Percentiles rank a stretch among this genome's conserved stretches.
Conservation (phyloP, 2,797 vertebrate species). For the Myotis pilosus region DNA sequence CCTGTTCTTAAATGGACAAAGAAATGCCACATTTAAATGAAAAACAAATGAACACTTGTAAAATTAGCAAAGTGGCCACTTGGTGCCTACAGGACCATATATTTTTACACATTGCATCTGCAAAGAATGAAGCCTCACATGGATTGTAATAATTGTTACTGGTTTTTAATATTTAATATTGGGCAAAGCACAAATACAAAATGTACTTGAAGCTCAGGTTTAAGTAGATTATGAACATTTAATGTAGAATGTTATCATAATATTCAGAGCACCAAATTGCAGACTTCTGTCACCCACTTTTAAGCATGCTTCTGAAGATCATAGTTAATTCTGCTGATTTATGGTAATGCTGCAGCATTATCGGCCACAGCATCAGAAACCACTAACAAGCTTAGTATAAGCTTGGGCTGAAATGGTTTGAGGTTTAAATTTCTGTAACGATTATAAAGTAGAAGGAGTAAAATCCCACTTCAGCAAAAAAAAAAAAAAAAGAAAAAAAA, state of each 20-base stretch:
- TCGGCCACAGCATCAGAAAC: conserved; percentile 96
- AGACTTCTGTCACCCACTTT: conserved; percentile 97
- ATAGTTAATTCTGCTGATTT: conserved; percentile 99
- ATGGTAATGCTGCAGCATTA: conserved; percentile 96
- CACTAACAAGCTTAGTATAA: conserved; percentile 99
- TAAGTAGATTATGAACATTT: conserved; percentile 99
- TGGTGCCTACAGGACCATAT: conserved; percentile 64
- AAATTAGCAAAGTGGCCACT: conserved; percentile 52
- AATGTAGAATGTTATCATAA: conserved; percentile 99
- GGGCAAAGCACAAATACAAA: conserved; percentile 94
- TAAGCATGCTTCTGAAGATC: conserved; percentile 96
- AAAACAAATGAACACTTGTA: conserved; percentile 30
- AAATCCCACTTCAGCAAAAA: conserved; percentile 99
- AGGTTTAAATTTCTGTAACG: conserved; percentile 99
- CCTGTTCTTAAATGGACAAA: conserved; percentile 70
- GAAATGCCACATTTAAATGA: conserved; percentile 52
- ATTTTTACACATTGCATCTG: conserved; percentile 78
- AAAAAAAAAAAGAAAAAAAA: conserved; percentile 86
- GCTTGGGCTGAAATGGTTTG: conserved; percentile 97
- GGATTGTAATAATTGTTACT: conserved; percentile 79
- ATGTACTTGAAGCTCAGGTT: conserved; percentile 95
- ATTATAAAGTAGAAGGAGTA: conserved; percentile 93
- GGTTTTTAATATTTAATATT: conserved; percentile 87
- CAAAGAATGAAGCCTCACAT: conserved; percentile 79
- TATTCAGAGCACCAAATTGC: conserved; percentile 98